Evolutionary conservation across 53 echinoderm and acorn worm species (phyloP).

Genomic region (Luidia sarsii): DNA sequence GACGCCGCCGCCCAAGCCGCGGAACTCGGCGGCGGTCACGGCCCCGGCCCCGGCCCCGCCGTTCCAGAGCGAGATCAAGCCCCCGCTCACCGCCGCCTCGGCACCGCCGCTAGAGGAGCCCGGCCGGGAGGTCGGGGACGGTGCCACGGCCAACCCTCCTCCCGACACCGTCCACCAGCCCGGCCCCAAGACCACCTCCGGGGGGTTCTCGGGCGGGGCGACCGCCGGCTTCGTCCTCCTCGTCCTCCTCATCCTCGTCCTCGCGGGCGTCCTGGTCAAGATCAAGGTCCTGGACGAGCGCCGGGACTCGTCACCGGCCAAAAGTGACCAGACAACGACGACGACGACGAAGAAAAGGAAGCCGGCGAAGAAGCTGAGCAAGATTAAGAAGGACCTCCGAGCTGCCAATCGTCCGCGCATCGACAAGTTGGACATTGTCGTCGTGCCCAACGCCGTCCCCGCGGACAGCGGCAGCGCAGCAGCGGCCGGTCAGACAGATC

Average conservation of each 20-base stretch:
- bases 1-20: neutral
- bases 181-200: neutral
- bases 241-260: slow-evolving; percentile 15
- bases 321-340: too few species aligned
- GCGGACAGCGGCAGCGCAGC: neutral
- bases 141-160: neutral
- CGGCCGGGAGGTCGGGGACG: too few species aligned
- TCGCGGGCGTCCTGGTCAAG: slow-evolving; percentile 22
- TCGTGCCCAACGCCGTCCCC: slow-evolving; percentile 7
- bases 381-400: slow-evolving; percentile 23
- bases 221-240: slow-evolving; percentile 16
- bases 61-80: neutral
- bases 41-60: neutral
- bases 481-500: neutral
- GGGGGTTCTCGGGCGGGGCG: slow-evolving; percentile 7
- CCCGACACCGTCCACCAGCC: slow-evolving; percentile 11
- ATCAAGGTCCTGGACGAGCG: slow-evolving; percentile 31
- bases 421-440: slow-evolving; percentile 41
- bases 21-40: neutral
- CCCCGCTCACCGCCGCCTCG: neutral
- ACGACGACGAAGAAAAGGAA: slow-evolving; percentile 24
- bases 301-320: too few species aligned
- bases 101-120: neutral
- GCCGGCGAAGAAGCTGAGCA: neutral
- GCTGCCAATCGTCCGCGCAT: slow-evolving; percentile 6